Conservation (phyloP, 2,113 vertebrate genomes). For the Lamprologus sp. region DNA sequence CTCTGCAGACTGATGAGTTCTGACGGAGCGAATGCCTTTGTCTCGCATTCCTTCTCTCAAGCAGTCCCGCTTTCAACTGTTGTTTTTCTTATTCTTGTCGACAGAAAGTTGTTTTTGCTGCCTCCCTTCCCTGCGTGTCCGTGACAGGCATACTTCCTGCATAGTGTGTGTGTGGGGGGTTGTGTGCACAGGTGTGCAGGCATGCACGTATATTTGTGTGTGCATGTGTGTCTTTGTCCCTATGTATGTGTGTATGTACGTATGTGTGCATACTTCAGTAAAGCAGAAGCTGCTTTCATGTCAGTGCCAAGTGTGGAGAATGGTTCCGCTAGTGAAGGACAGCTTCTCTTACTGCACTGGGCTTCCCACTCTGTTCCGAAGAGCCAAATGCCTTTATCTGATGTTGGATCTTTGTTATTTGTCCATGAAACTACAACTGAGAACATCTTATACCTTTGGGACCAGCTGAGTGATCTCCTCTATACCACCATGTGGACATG, state of each 20-base stretch:
- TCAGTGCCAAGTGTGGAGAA: slow-evolving; percentile 70
- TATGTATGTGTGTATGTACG: slow-evolving; percentile 21
- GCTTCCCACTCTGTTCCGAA: slow-evolving; percentile 63
- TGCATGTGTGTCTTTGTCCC: slow-evolving; percentile 29
- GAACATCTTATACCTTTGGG: slow-evolving; percentile 68
- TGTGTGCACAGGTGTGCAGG: slow-evolving; percentile 7
- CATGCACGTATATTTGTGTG: neutral
- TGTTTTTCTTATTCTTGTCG: slow-evolving; percentile 68
- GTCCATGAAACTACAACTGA: slow-evolving; percentile 74
- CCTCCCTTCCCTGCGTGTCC: slow-evolving; percentile 56
- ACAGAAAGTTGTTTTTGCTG: slow-evolving; percentile 68
- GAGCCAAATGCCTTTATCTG: slow-evolving; percentile 68
- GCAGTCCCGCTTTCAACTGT: slow-evolving; percentile 59
- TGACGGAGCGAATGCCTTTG: slow-evolving; percentile 55
- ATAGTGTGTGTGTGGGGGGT: slow-evolving; percentile 15
- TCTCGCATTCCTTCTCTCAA: slow-evolving; percentile 43
- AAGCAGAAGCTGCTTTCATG: slow-evolving; percentile 66
- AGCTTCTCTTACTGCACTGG: slow-evolving; percentile 62
- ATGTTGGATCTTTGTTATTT: slow-evolving; percentile 73
- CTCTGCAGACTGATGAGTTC: slow-evolving; percentile 55
- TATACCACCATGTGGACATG: slow-evolving; percentile 54
- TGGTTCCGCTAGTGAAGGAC: slow-evolving; percentile 62
- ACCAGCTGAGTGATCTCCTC: slow-evolving; percentile 53
- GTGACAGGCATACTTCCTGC: slow-evolving; percentile 65
- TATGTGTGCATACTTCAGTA: slow-evolving; percentile 58